A percentile compares a stretch with the other conserved stretches of the same genome.
Conservation (phyloP, 2,797 vertebrate genomes). For the Sebastolobus alascanus region DNA sequence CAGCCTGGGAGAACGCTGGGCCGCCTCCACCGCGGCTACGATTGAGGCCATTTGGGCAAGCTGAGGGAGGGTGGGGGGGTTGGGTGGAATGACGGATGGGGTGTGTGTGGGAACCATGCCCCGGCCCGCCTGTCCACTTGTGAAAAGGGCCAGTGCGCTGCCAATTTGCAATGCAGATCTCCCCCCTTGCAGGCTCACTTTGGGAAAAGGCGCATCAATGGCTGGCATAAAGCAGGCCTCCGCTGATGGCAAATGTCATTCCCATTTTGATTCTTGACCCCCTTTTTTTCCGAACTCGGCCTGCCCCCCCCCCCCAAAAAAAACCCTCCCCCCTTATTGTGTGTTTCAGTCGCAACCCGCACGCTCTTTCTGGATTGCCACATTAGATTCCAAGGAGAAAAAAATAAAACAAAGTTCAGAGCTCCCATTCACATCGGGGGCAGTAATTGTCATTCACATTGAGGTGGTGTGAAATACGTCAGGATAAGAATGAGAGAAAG, state of each 20-base stretch:
- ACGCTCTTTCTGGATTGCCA: conserved; percentile 48
- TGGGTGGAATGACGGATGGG: conserved; percentile 64
- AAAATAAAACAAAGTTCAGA: conserved; percentile 71
- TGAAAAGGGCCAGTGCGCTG: conserved; percentile 71
- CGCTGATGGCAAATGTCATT: conserved; percentile 83
- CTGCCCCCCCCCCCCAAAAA: not conserved
- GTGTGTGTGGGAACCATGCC: conserved; percentile 81
- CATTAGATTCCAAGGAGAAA: conserved; percentile 45
- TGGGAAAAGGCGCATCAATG: conserved; percentile 74
- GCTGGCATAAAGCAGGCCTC: conserved; percentile 67
- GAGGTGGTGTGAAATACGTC: conserved; percentile 73
- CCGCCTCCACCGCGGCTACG: conserved; percentile 38
- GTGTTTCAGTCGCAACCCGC: conserved; percentile 32
- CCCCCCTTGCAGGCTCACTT: conserved; percentile 47
- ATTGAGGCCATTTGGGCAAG: conserved; percentile 55
- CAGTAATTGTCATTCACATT: conserved; percentile 75
- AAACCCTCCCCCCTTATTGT: conserved; percentile 58
- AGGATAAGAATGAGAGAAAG: conserved; percentile 77
- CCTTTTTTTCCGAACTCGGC: conserved; percentile 26
- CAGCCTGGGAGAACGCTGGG: conserved; percentile 52
- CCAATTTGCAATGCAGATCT: conserved; percentile 83
- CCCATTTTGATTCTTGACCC: conserved; percentile 84
- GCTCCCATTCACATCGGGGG: conserved; percentile 60
- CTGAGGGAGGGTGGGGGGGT: conserved; percentile 13
- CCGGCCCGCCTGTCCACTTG: conserved; percentile 72